These are phyloP conservation scores for Hypselothyrea guttata DNA, from an alignment of 2,888 invertebrate genomes.

Conservation along the genomic window DNA sequence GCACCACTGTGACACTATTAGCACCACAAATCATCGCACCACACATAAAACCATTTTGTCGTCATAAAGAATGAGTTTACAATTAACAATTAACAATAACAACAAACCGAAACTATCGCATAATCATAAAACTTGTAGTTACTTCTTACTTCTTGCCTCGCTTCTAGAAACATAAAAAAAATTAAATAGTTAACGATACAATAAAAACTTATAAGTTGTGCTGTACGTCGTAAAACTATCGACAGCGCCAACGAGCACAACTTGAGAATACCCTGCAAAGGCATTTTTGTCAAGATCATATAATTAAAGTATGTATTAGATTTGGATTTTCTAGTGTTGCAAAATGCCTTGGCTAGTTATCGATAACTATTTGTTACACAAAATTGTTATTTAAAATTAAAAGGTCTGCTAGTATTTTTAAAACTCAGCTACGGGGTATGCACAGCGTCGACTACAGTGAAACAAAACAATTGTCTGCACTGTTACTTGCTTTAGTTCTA, in stretches of 20 bases:
- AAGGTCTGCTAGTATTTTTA: background rate
- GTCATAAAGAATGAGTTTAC: constrained; percentile 8
- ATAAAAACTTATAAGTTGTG: background rate
- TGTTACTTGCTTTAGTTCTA: constrained; percentile 18
- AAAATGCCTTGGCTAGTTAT: background rate
- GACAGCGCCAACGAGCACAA: background rate
- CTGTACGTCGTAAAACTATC: constrained; percentile 3
- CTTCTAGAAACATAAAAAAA: constrained; percentile 10
- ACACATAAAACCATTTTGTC: constrained; percentile 27
- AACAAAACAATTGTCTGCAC: background rate
- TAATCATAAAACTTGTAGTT: constrained; percentile 10
- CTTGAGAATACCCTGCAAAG: constrained; percentile 14
- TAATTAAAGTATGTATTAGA: too few species aligned
- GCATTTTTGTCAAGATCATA: too few species aligned
- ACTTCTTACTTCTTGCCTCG: too few species aligned
- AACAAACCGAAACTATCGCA: constrained; percentile 4
- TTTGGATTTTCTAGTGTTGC: too few species aligned
- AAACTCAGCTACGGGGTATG: constrained; percentile 5
- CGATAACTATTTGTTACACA: background rate
- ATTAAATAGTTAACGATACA: background rate
- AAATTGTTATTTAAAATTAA: background rate
- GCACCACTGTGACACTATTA: constrained; percentile 2
- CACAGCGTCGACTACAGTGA: background rate
- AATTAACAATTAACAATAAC: background rate
- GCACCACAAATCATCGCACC: constrained; percentile 18